Conservation (phyloP, 2,797 vertebrate genomes). For the Pseudocheirus occidentalis region DNA sequence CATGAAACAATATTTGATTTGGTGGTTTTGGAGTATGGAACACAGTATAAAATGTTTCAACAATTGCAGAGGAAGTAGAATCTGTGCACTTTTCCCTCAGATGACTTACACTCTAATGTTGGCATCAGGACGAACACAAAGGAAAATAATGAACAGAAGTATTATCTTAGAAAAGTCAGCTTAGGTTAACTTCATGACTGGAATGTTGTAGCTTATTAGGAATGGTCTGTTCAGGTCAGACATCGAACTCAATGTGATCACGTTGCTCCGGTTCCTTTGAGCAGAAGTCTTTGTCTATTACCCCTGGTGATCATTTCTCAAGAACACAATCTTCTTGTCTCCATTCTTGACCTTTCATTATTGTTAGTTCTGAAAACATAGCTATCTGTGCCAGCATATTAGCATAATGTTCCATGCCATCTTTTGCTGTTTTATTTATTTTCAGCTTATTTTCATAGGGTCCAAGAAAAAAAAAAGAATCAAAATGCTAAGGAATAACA, state of each 20-base stretch:
- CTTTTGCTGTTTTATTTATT: conserved; percentile 42
- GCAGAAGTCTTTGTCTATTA: conserved; percentile 52
- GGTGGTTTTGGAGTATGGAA: neutral
- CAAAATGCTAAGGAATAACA: conserved; percentile 2
- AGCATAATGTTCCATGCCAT: conserved; percentile 16
- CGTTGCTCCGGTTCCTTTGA: conserved; percentile 20
- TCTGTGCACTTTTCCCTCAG: neutral
- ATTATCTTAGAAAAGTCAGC: neutral
- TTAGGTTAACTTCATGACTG: neutral
- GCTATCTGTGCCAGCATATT: neutral
- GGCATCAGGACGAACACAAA: neutral
- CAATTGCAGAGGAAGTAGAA: conserved; percentile 31
- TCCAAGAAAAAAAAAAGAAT: conserved; percentile 15
- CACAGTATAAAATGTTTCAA: neutral
- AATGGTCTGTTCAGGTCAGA: conserved; percentile 19
- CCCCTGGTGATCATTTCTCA: conserved; percentile 29
- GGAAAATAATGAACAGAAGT: conserved; percentile 15
- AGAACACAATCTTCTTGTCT: conserved; percentile 41
- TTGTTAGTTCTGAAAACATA: conserved; percentile 38
- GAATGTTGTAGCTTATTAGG: neutral
- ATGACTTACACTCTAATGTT: conserved; percentile 2
- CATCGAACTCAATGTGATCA: conserved; percentile 25
- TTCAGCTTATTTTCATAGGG: neutral
- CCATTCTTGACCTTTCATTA: conserved; percentile 51
- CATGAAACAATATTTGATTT: neutral